phyloP scores from a whole-genome alignment of 2,113 vertebrate species.

The Prolemur simus region DNA sequence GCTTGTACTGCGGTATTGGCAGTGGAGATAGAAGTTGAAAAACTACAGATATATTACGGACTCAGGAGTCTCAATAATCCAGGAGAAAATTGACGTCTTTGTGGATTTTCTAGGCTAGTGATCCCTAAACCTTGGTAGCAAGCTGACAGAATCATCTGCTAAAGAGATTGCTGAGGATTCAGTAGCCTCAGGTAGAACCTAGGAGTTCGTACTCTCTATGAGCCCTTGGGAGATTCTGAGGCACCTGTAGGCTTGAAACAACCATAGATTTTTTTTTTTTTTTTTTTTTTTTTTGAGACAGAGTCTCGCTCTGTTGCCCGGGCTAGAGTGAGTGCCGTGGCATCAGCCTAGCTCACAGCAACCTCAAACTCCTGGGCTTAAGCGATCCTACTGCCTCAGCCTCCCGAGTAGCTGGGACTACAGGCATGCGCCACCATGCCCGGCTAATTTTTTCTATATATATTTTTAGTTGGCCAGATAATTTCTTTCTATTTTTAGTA shows the following conservation, averaged over 20 bases:
- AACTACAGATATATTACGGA: background rate
- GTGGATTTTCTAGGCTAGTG: background rate
- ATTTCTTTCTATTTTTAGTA: no score
- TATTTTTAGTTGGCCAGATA: no score
- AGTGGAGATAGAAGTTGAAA: background rate
- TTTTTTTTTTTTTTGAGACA: no score
- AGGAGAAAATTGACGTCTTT: background rate
- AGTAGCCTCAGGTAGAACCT: background rate
- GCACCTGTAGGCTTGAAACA: background rate
- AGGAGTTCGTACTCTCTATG: background rate
- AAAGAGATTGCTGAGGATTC: background rate
- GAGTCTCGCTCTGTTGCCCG: no score
- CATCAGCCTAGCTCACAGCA: no score
- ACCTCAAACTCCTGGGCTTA: no score
- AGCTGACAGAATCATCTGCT: background rate
- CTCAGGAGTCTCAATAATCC: background rate
- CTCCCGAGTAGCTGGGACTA: no score
- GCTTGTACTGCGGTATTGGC: background rate
- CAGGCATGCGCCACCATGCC: no score
- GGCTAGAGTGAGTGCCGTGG: no score
- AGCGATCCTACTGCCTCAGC: no score
- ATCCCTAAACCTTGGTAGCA: background rate
- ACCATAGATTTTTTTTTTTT: background rate
- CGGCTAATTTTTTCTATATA: no score
- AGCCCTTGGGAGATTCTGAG: background rate